phyloP scores from a whole-genome alignment of 2,888 invertebrate genomes.

The Amphipyra berbera region DNA sequence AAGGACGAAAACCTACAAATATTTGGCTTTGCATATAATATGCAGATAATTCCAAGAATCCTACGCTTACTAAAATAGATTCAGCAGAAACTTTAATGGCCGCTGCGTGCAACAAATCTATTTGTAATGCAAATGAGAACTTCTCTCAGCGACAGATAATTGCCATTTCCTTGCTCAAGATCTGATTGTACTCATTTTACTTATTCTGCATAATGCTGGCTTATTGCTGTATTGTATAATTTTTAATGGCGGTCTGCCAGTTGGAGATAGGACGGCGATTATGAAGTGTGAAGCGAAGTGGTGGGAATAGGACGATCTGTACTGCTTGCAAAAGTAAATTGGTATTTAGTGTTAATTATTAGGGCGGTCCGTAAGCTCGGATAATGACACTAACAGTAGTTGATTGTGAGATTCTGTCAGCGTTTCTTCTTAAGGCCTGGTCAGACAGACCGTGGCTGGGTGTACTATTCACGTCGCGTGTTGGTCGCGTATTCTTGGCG shows the following conservation, averaged over 20 bases:
- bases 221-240: conserved; percentile 32
- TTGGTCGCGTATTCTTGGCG: no score
- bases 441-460: no score
- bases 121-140: conserved; percentile 53
- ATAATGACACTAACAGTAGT: no score
- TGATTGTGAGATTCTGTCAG: no score
- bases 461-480: no score
- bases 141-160: conserved; percentile 33
- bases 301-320: neutral
- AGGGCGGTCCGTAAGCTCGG: no score
- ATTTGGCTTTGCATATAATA: no score
- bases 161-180: conserved; percentile 33
- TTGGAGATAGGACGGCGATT: conserved; percentile 8
- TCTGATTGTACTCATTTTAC: conserved; percentile 24
- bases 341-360: no score
- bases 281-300: neutral
- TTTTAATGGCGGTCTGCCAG: conserved; percentile 30
- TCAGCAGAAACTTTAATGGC: conserved; percentile 1
- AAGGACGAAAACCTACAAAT: no score
- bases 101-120: conserved; percentile 42
- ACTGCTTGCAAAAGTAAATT: neutral
- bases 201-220: conserved; percentile 19
- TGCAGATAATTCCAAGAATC: no score
- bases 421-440: no score
- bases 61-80: neutral